phyloP scores from a whole-genome alignment of 35 echinoderm and acorn worm genomes.

The Diadema setosum region DNA sequence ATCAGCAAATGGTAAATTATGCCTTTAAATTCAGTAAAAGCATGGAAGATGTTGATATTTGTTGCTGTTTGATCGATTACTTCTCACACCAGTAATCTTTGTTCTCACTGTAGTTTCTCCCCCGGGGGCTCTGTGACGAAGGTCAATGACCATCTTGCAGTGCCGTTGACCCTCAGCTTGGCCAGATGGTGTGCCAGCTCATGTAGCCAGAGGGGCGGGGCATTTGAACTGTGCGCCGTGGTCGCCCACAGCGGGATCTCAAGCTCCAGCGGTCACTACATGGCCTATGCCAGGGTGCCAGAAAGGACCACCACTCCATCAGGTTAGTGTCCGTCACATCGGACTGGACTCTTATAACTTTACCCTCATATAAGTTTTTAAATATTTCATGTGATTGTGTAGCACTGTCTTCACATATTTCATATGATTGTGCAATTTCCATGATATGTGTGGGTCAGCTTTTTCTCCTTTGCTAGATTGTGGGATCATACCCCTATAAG shows the following conservation, averaged over 20 bases:
- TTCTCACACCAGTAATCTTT: background rate
- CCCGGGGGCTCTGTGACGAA: slow-evolving; percentile 83
- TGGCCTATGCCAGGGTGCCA: slow-evolving; percentile 75
- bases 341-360: too few relatives aligned
- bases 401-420: too few relatives aligned
- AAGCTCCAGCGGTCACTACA: slow-evolving; percentile 94
- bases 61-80: background rate
- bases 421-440: too few relatives aligned
- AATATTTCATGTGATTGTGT: too few relatives aligned
- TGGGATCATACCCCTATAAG: too few relatives aligned
- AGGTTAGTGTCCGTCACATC: too few relatives aligned
- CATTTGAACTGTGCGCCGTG: slow-evolving; percentile 67
- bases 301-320: background rate
- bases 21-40: too few relatives aligned
- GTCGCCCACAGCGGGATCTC: slow-evolving; percentile 90
- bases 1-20: too few relatives aligned
- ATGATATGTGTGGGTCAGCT: too few relatives aligned
- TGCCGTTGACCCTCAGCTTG: slow-evolving; percentile 59
- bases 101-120: slow-evolving; percentile 66
- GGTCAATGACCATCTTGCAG: slow-evolving; percentile 76
- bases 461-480: too few relatives aligned
- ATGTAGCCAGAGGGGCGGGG: slow-evolving; percentile 36
- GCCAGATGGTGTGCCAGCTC: slow-evolving; percentile 78
- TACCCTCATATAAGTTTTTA: too few relatives aligned
- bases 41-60: background rate